Evolutionary conservation across 2,113 vertebrate genomes (phyloP).

Genomic region (Brachyhypopomus gauderio): DNA sequence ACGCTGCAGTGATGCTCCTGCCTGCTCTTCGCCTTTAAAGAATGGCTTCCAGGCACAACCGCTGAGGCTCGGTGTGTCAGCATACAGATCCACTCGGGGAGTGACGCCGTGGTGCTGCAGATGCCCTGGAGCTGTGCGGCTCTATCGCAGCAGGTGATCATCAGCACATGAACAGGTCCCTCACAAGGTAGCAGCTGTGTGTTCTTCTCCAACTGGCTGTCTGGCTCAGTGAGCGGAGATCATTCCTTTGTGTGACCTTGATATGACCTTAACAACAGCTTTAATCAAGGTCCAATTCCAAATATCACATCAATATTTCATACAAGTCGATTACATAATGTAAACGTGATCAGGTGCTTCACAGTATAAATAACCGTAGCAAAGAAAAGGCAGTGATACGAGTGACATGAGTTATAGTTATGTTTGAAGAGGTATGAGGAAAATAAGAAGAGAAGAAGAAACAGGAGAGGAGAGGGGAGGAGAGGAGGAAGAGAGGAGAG

Average conservation of each 20-base stretch:
- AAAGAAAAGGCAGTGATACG: not conserved
- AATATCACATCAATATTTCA: not conserved
- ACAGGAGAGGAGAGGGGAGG: not conserved
- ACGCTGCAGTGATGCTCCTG: too few species aligned
- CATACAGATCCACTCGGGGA: conserved; percentile 21
- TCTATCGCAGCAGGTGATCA: too few species aligned
- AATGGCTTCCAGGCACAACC: too few species aligned
- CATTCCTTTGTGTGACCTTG: too few species aligned
- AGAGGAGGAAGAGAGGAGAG: not conserved
- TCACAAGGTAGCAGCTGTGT: conserved; percentile 19
- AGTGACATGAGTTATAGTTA: not conserved
- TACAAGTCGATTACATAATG: not conserved
- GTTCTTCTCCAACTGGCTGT: conserved; percentile 18
- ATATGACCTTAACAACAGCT: too few species aligned
- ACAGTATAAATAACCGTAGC: not conserved
- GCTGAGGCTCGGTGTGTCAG: not conserved
- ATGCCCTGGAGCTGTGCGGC: not conserved
- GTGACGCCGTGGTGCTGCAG: not conserved
- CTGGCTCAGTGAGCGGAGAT: not conserved
- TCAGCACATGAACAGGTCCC: not conserved
- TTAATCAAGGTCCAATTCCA: not conserved
- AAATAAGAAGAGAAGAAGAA: not conserved
- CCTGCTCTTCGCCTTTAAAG: too few species aligned
- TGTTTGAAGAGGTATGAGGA: too few species aligned
- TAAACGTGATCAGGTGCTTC: not conserved